Evolutionary conservation across 2,113 vertebrate genomes (phyloP).

Genomic region (Lutjanus erythropterus): DNA sequence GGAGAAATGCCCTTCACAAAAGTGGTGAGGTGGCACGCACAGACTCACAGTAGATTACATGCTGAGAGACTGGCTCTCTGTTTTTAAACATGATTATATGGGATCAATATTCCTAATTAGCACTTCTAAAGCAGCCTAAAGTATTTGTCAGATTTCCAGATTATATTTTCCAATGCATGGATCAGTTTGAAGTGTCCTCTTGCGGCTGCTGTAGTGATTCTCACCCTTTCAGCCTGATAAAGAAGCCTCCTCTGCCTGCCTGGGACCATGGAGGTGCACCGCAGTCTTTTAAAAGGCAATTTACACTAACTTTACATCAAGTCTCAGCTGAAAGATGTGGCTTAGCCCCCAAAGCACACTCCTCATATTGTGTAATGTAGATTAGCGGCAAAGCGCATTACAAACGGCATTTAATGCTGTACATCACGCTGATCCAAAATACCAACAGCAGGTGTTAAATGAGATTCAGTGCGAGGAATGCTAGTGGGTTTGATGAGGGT

Average conservation of each 20-base stretch:
- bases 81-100: slow-evolving; percentile 64
- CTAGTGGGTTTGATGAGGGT: slow-evolving; percentile 46
- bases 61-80: slow-evolving; percentile 38
- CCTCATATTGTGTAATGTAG: slow-evolving; percentile 33
- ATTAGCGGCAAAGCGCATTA: slow-evolving; percentile 39
- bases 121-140: slow-evolving; percentile 71
- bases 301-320: slow-evolving; percentile 31
- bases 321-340: slow-evolving; percentile 1
- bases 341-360: slow-evolving; percentile 1
- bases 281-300: slow-evolving; percentile 24
- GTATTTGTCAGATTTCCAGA: slow-evolving; percentile 72
- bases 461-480: slow-evolving; percentile 72
- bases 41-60: slow-evolving; percentile 57
- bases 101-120: slow-evolving; percentile 81
- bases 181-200: slow-evolving; percentile 77
- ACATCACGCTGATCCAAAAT: slow-evolving; percentile 55
- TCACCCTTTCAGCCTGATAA: slow-evolving; percentile 35
- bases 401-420: slow-evolving; percentile 56
- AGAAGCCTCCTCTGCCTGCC: slow-evolving; percentile 3
- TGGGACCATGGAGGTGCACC: neutral
- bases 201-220: slow-evolving; percentile 42
- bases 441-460: slow-evolving; percentile 76
- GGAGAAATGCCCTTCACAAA: slow-evolving; percentile 69
- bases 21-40: slow-evolving; percentile 59
- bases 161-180: slow-evolving; percentile 72